Evolutionary conservation across 2,888 invertebrate species (phyloP), one percentile per base, ranked within the genome.

Genomic region (Orthonychiurus folsomi): DNA sequence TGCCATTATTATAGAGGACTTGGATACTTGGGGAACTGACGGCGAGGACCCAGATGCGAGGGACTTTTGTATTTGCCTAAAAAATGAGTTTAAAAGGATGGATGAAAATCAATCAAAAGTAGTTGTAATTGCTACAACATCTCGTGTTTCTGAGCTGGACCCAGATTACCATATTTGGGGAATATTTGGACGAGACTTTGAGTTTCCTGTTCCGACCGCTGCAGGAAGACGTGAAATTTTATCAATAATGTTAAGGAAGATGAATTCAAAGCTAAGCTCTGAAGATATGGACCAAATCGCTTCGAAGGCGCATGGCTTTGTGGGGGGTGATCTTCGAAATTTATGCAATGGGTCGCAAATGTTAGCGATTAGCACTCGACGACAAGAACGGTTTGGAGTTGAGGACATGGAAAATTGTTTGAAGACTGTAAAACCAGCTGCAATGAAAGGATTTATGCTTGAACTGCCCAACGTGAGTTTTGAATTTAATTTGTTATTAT

Each of bases 391-490:
- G 15, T 70, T 81, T 1, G 72, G 73, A 5, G 69, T 76, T 1
- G 78, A 80, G 5, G 84, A 89, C 76, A 80, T 89, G 37, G 78
- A 82, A 53, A 77, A 79, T 27, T 87, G 88, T 2, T 75, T 89
- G 56, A 84, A 82, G 5, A 78, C 82, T 60, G 85, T 92, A 0
- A 85, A 87, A 72, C 94, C 94, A 0, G 91, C 90, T 76, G 93
- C 93, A 0, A 92, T 94, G 90, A 84, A 90, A 65, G 92, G 93
- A 77, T 84, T 93, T 2, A 80, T 88, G 56, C 85, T 94, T 66
- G 91, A 93, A 79, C 85, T 89, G 64, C 90, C 93, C 1, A 86
- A 91, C 78, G 89, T 93, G 69, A 73, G 74, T 70, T 9, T n/a
- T 26, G 2, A 61, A 5, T 61, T 27, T n/a, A 59, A 48, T 60